phyloP scores from a whole-genome alignment of 1,140 invertebrate species.

The Drosophila ambigua region DNA sequence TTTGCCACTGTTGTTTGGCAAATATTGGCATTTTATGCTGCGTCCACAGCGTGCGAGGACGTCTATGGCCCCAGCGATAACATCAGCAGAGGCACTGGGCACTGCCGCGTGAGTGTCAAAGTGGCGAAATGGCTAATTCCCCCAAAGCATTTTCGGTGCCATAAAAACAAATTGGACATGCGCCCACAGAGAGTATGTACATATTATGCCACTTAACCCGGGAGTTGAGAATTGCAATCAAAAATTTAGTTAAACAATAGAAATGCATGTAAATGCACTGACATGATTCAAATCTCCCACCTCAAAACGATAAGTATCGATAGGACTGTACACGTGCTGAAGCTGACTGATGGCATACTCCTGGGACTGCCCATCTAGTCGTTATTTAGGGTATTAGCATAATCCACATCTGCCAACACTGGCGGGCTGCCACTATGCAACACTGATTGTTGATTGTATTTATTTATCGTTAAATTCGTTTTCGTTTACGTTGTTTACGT shows the following conservation, averaged over 20 bases:
- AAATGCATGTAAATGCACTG: no score
- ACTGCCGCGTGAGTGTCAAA: not conserved
- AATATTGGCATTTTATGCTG: slow-evolving; percentile 50
- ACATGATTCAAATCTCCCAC: no score
- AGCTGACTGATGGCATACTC: no score
- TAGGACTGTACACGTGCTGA: no score
- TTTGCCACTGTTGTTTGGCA: slow-evolving; percentile 24
- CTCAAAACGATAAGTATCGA: no score
- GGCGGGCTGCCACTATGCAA: not conserved
- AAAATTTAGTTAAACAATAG: no score
- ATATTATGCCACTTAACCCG: not conserved
- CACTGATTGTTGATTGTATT: slow-evolving; percentile 13
- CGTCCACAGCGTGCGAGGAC: slow-evolving; percentile 6
- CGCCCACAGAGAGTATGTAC: not conserved
- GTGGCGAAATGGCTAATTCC: not conserved
- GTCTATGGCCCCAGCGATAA: slow-evolving; percentile 5
- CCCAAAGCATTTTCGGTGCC: slow-evolving; percentile 1
- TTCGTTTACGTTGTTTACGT: slow-evolving; percentile 16
- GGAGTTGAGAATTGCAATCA: no score
- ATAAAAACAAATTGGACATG: slow-evolving; percentile 23
- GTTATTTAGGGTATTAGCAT: no score
- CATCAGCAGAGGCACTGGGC: slow-evolving; percentile 18
- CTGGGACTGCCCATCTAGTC: no score
- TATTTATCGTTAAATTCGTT: slow-evolving; percentile 2
- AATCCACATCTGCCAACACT: no score